A percentile compares a stretch with the other conserved stretches of the same genome.
Conservation (phyloP, 2,888 invertebrate genomes). For the Scaptomyza parva region DNA sequence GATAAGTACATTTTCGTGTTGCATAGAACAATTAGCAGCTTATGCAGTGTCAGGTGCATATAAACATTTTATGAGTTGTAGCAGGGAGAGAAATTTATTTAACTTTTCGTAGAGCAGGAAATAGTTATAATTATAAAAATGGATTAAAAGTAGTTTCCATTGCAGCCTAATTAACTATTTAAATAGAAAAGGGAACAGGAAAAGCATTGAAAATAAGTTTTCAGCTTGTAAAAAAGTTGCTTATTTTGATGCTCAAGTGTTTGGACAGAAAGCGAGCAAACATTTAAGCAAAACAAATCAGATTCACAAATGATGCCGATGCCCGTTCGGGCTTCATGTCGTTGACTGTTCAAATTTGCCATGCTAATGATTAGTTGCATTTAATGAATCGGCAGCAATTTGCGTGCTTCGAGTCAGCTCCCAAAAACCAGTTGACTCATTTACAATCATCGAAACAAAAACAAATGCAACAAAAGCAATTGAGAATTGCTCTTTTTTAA, state of each 20-base stretch:
- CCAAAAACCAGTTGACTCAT: conserved; percentile 50
- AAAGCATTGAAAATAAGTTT: too few relatives aligned
- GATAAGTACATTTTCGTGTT: background rate
- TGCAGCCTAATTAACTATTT: background rate
- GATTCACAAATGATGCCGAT: background rate
- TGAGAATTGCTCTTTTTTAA: conserved; percentile 4
- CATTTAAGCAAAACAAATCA: conserved; percentile 17
- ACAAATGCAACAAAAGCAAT: conserved; percentile 5
- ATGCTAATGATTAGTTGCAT: conserved; percentile 38
- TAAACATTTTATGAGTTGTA: background rate
- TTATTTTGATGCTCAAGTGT: too few relatives aligned
- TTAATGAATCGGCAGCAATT: conserved; percentile 37
- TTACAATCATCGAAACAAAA: background rate
- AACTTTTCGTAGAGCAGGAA: background rate
- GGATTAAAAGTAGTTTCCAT: background rate
- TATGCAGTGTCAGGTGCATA: background rate
- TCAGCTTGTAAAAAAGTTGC: too few relatives aligned
- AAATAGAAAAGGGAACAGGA: background rate
- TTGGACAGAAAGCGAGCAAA: conserved; percentile 7
- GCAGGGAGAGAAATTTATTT: background rate
- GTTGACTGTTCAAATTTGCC: conserved; percentile 32
- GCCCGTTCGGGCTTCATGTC: conserved; percentile 12
- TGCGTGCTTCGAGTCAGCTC: conserved; percentile 1
- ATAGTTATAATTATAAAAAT: background rate
- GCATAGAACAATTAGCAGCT: background rate